Base-by-base conservation (phyloP, 2,797 vertebrate genomes). In the Schizothorax lantsangensis region DNA sequence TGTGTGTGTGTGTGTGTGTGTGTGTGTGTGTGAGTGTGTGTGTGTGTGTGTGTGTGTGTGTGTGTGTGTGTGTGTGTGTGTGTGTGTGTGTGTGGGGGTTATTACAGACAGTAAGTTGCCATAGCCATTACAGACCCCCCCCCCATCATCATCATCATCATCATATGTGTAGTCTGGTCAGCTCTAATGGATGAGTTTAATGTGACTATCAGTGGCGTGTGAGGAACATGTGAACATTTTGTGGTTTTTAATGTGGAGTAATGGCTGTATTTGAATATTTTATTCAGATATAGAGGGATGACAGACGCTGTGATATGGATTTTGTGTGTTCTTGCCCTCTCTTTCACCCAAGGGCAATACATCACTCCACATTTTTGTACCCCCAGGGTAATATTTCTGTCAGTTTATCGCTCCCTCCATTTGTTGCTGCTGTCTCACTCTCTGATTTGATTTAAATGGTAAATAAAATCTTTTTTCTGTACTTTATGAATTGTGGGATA, bases 231-330 rank as follows among this genome's bases (percentile, higher is more conserved):
- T 94, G 95, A 94, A 95, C 94, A 94, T 95, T 95, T 93, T 96
- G 95, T 95, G 95, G 95, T 96, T 96, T 96, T 95, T 96, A 96
- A 96, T 96, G 95, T 91, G 93, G 93, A 96, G 95, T 96, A 96
- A 96, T 96, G 95, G 96, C 94, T 94, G 93, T 93, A 95, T 95
- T 96, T 96, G 95, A 96, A 96, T 96, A 96, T 96, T 96, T 96
- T 95, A 96, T 96, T 94, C 95, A 94, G 95, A 95, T 95, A 95
- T 95, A 93, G 93, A 92, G 94, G 94, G 95, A 93, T 94, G 94
- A 93, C 94, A 94, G 94, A 95, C 93, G 90, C 94, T 92, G 92
- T 90, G 93, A 95, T 96, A 96, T 96, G 95, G 95, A 96, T 95
- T 95, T 95, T 95, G 93, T 93, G 94, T 92, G 92, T 92, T 92